Evolutionary conservation across 2,888 invertebrate genomes (phyloP), one percentile per base, ranked within the genome.

Genomic region (Stenotaenia linearis): DNA sequence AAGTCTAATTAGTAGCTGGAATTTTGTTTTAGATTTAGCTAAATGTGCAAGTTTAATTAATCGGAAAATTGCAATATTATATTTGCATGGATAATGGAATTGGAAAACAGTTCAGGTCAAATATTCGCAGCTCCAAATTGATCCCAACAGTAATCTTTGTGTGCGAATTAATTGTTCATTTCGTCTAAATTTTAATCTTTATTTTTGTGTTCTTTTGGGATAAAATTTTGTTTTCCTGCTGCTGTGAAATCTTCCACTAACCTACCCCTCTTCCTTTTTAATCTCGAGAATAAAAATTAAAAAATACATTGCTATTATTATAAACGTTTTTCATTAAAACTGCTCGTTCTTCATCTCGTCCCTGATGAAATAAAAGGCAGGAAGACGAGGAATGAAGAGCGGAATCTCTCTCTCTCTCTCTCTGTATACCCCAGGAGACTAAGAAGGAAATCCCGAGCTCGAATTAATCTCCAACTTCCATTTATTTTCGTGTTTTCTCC

Each of bases 341-440:
- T 28, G 28, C 69, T 69, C 69, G 28, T 69, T 69, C 28, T 69
- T 69, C 69, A 69, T 69, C 69, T 69, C 25, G 69, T 69, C 25
- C 69, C 69, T 69, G 69, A 69, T 69, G 69, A 69, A 69, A 69
- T 69, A 69, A 69, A n/a, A 69, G 69, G 69, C 69, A 69, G 69
- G 69, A 69, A 69, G 69, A 69, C 9, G 69, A 69, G 69, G 28
- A 69, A 69, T 69, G 69, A 69, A 69, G 69, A 69, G 69, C 69
- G 9, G 69, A 69, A 28, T 69, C 69, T 69, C 69, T 69, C 28
- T 69, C 69, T 25, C 69, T 23, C 28, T 69, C 69, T 69, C 28
- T 69, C 69, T 69, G 69, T 69, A 69, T 69, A 69, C 69, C 69
- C 69, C 69, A 69, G 69, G 69, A 69, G 69, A 69, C 69, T 69